Conservation (phyloP, 2,888 invertebrate genomes). For the Mythimna loreyi region DNA sequence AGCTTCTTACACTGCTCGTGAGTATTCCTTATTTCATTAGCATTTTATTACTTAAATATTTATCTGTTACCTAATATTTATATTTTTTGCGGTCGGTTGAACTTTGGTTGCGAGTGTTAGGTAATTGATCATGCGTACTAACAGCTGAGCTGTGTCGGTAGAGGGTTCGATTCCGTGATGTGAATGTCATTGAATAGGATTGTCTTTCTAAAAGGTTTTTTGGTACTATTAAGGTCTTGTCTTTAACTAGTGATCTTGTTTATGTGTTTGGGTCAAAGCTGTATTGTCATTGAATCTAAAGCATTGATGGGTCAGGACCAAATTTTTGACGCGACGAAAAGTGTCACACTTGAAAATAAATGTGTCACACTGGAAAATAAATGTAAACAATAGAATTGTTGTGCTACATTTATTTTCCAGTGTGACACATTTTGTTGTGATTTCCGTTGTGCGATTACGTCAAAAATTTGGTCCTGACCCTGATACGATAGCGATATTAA, state of each 20-base stretch:
- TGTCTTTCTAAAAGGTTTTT: slow-evolving; percentile 22
- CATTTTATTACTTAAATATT: slow-evolving; percentile 58
- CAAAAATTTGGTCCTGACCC: no score
- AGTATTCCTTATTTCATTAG: slow-evolving; percentile 70
- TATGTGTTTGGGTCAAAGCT: not conserved
- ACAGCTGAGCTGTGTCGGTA: slow-evolving; percentile 16
- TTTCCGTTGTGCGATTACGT: no score
- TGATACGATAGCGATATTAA: not conserved
- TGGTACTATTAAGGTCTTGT: slow-evolving; percentile 8
- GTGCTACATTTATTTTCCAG: no score
- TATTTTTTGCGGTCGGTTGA: slow-evolving; percentile 36
- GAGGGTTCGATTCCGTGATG: slow-evolving; percentile 48
- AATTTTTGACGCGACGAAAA: no score
- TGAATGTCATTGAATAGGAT: slow-evolving; percentile 40
- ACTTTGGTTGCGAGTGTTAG: slow-evolving; percentile 38
- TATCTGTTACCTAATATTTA: slow-evolving; percentile 59
- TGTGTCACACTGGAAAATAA: no score
- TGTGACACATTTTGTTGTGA: no score
- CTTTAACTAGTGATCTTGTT: slow-evolving; percentile 12
- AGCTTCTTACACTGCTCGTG: slow-evolving; percentile 77
- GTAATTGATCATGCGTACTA: slow-evolving; percentile 24
- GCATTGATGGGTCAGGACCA: no score
- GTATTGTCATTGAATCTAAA: not conserved
- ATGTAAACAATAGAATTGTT: no score
- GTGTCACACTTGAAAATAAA: no score